Evolutionary conservation across 2,113 vertebrate species (phyloP).

Genomic region (Meriones unguiculatus): DNA sequence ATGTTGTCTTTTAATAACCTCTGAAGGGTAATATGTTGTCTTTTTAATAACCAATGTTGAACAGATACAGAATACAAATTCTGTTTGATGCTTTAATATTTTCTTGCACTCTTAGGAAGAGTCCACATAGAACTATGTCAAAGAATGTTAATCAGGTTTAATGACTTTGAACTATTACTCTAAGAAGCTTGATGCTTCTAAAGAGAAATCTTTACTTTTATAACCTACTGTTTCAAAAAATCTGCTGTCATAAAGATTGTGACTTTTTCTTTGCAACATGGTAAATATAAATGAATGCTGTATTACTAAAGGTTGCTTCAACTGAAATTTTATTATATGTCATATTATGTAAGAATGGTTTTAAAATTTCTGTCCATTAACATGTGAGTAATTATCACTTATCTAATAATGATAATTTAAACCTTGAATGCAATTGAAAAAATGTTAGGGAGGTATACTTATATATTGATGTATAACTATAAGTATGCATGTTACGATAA

Average conservation of each 20-base stretch:
- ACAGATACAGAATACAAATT: not conserved
- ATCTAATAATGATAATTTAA: not conserved
- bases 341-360: not conserved
- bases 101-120: not conserved
- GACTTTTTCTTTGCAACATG: not conserved
- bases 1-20: not conserved
- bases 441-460: not conserved
- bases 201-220: not conserved
- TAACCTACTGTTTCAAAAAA: not conserved
- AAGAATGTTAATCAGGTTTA: not conserved
- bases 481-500: not conserved
- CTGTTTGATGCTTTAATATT: not conserved
- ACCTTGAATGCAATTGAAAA: slow-evolving; percentile 29
- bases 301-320: not conserved
- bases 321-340: not conserved
- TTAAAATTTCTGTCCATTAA: not conserved
- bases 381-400: not conserved
- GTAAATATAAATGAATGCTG: not conserved
- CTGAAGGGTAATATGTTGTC: not conserved
- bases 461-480: not conserved
- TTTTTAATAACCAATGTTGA: slow-evolving; percentile 30
- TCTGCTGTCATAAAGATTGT: not conserved
- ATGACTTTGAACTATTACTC: slow-evolving; percentile 16
- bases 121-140: not conserved
- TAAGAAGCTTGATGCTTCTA: not conserved